Base-by-base conservation (phyloP, 2,113 vertebrate species). In the Halichoeres trimaculatus region DNA sequence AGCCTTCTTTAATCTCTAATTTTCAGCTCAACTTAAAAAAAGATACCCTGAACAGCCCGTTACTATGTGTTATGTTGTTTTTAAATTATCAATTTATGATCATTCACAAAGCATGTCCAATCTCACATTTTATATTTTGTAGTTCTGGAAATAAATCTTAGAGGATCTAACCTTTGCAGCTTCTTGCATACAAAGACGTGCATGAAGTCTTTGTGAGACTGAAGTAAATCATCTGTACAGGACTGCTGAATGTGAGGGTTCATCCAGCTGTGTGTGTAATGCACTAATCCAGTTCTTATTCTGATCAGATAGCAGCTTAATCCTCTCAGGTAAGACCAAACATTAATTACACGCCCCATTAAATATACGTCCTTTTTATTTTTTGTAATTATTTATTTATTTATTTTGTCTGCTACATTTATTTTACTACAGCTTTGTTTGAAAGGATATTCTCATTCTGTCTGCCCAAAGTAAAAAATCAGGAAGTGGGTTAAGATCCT, bases 251-350 rank as follows among this genome's bases (percentile, higher is more conserved):
- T 17, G 11, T 19, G 20, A 41, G 19, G 10, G 20, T 34, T 41
- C 13, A 48, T 67, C 69, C 36, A 51, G 40, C 6, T 68, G 8
- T 80, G 24, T 68, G 8, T 80, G 24, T 59, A 43, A 79, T 47
- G 36, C 20, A 57, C 51, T 78, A 68, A 74, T 70, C 43, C 38
- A 53, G 36, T 13, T 71, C 19, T 83, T 63, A 72, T 73, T 77
- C 64, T 77, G 51, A 71, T 80, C 41, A 54, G 35, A 60, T 26
- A 77, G 52, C 74, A 74, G 54, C 60, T 59, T 72, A 70, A 56
- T 14, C 70, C 30, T 10, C 70, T 71, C 80, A 89, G 88, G 88
- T 91, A 91, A 91, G 90, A 74, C 8, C 24, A 52, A 77, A 76
- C 48, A 51, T 68, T 41, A 67, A 55, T 24, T 77, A 67, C 22